Conservation (phyloP, 2,113 vertebrate genomes). For the Colistium nudipinnis region DNA sequence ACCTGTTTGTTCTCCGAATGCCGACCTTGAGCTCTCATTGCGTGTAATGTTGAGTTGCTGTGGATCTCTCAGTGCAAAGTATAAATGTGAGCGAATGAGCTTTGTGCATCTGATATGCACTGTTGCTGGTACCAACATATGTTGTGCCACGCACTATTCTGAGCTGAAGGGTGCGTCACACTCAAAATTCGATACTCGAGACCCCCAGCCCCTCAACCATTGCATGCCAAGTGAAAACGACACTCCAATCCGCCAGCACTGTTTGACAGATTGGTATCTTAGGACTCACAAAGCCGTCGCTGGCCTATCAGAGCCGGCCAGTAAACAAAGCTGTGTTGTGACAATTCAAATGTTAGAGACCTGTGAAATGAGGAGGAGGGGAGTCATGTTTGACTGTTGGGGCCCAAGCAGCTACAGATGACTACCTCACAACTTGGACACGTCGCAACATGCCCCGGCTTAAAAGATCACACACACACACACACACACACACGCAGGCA, state of each 20-base stretch:
- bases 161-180: neutral
- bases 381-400: slow-evolving; percentile 13
- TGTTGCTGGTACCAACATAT: neutral
- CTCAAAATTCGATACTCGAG: neutral
- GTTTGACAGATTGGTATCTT: slow-evolving; percentile 1
- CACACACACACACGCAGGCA: neutral
- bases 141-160: no score
- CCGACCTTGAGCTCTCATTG: no score
- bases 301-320: slow-evolving; percentile 1
- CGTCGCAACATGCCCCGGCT: slow-evolving; percentile 35
- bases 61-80: no score
- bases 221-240: neutral
- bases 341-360: slow-evolving; percentile 5
- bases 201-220: neutral
- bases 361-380: neutral
- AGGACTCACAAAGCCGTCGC: slow-evolving; percentile 3
- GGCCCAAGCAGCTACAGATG: slow-evolving; percentile 33
- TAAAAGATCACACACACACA: neutral
- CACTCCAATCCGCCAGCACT: neutral
- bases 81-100: no score
- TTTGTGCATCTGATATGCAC: neutral
- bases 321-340: slow-evolving; percentile 2
- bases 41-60: no score
- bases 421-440: slow-evolving; percentile 37
- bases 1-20: no score